Conservation (phyloP, 2,888 invertebrate species). For the Ligdia adustata region DNA sequence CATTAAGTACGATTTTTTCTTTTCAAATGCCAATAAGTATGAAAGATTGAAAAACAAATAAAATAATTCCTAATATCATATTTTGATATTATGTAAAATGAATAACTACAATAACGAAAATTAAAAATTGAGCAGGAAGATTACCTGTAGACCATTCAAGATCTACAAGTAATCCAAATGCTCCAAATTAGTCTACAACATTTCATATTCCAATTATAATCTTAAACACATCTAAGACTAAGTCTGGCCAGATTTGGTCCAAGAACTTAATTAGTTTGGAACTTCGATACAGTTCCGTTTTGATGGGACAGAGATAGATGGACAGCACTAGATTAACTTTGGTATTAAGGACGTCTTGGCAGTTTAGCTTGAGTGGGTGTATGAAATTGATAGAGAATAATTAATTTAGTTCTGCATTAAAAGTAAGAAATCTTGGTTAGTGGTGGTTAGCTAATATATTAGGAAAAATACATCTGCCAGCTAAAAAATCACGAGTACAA, state of each 20-base stretch:
- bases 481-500: conserved; percentile 3
- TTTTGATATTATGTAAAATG: no score
- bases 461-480: conserved; percentile 10
- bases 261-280: conserved; percentile 68
- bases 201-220: conserved; percentile 14
- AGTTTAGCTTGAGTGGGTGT: conserved; percentile 31
- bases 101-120: no score
- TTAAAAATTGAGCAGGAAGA: no score
- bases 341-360: conserved; percentile 30
- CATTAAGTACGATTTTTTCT: no score
- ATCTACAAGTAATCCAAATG: no score
- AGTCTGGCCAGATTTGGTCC: conserved; percentile 45
- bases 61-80: no score
- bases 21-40: no score
- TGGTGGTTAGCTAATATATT: background rate
- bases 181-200: background rate
- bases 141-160: no score
- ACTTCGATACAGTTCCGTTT: conserved; percentile 54
- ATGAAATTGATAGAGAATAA: conserved; percentile 21
- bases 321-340: conserved; percentile 36
- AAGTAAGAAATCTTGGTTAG: conserved; percentile 1
- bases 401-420: conserved; percentile 21
- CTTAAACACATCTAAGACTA: conserved; percentile 20
- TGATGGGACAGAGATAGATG: conserved; percentile 63
- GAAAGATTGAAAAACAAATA: no score